Base-by-base conservation (phyloP, 1,140 invertebrate species). In the Drosophila yakuba region DNA sequence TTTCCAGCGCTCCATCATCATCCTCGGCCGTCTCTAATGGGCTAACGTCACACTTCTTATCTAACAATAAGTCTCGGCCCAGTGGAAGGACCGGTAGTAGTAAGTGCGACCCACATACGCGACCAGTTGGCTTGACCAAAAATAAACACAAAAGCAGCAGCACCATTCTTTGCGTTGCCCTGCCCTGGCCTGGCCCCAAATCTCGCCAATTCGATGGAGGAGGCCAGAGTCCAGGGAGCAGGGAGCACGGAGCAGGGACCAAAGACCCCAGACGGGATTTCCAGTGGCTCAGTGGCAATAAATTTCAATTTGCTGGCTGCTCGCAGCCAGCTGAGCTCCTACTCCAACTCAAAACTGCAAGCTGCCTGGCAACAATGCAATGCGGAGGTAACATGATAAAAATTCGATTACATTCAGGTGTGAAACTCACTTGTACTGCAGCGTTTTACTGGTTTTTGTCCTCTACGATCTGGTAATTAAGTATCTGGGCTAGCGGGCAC, bases 331-430 rank as follows among this genome's bases (percentile, higher is more conserved):
- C 67, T 75, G 35, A 71, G 51, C 54, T 51, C 47, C 52, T 43
- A 69, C 74, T 58, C 50, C 54, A 64, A 50, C 36, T 54, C 54
- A 39, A 48, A 55, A 47, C 23, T 25, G n/a, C 20, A 48, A 55
- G 20, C 44, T 54, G 74, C 80, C 69, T 80, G 80, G 84, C 84
- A 88, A 88, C 84, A 88, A 89, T 84, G 84, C 85, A 84, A 89
- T 80, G 79, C 80, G 84, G 80, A 90, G 84, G 73, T 84, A 89
- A 89, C 83, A 88, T 88, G 83, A 88, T 88, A 88, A 88, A 88
- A 88, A 88, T 83, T 88, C 85, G 84, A 88, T 89, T 89, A 88
- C 84, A 89, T 88, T 88, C 85, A 88, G 84, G 84, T 88, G 84
- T 89, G 80, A 88, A 88, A 88, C 76, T 71, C 88, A 88, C 84